These are phyloP conservation scores for Geophilus truncorum DNA, from an alignment of 2,888 invertebrate genomes.

Conservation along the genomic window DNA sequence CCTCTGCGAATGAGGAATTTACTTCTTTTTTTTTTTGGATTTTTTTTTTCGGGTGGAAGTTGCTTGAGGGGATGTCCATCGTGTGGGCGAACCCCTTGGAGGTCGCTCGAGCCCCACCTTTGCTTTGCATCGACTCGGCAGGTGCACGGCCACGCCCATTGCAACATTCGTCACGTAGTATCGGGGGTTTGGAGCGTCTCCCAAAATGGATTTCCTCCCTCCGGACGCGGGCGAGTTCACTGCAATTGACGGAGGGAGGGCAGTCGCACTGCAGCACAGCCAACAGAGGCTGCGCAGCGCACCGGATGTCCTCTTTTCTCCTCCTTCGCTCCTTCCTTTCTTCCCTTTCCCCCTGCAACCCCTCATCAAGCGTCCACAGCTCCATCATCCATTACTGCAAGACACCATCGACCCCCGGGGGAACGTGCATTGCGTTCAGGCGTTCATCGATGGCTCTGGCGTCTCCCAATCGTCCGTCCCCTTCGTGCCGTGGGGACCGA, in stretches of 20 bases:
- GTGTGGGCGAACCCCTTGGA: conserved; percentile 27
- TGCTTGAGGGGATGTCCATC: not conserved
- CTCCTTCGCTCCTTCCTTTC: not conserved
- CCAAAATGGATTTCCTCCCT: conserved; percentile 27
- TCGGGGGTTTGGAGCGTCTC: conserved; percentile 7
- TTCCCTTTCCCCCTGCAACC: not conserved
- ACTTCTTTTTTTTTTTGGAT: not conserved
- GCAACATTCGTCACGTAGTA: not conserved
- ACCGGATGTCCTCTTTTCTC: not conserved
- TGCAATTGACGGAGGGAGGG: not conserved
- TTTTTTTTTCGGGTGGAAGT: not conserved
- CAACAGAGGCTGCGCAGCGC: no score
- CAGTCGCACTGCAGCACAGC: not conserved
- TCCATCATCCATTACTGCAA: conserved; percentile 6
- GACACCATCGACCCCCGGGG: conserved; percentile 1
- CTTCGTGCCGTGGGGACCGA: conserved; percentile 12
- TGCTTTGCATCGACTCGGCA: conserved; percentile 22
- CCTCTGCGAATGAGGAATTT: not conserved
- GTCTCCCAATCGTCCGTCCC: not conserved
- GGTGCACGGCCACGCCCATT: conserved; percentile 21
- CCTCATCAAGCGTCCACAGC: not conserved
- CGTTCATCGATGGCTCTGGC: not conserved
- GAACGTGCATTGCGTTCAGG: not conserved
- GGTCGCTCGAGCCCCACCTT: conserved; percentile 3
- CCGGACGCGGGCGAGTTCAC: conserved; percentile 19